Conservation (phyloP, 2,113 vertebrate species). For the Callocephalon fimbriatum region DNA sequence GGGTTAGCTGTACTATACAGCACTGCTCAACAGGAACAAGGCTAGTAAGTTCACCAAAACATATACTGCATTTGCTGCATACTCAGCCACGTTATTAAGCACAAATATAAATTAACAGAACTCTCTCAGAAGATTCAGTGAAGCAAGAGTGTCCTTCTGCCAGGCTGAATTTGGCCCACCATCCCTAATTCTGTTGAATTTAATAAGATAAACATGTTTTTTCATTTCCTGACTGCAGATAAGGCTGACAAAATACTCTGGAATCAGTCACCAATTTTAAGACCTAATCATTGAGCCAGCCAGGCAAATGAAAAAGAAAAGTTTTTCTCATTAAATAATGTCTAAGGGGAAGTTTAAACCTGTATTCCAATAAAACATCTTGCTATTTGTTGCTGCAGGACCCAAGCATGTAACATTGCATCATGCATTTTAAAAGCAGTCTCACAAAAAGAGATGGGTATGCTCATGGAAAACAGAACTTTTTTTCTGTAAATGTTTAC, state of each 20-base stretch:
- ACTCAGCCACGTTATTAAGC: background rate
- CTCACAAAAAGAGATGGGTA: background rate
- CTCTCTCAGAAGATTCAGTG: background rate
- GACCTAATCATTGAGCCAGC: background rate
- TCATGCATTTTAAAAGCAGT: background rate
- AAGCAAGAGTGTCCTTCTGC: background rate
- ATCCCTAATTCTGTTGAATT: background rate
- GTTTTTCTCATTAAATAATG: slow-evolving; percentile 1
- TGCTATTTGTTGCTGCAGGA: background rate
- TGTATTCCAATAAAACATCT: background rate
- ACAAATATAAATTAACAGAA: background rate
- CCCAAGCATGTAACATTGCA: background rate
- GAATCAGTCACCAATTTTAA: slow-evolving; percentile 14
- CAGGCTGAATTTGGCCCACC: slow-evolving; percentile 12
- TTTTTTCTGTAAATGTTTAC: background rate
- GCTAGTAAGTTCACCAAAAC: background rate
- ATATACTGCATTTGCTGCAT: background rate
- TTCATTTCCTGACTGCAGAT: slow-evolving; percentile 45
- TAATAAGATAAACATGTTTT: slow-evolving; percentile 9
- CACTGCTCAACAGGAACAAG: background rate
- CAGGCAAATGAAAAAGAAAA: background rate
- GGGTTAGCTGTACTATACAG: background rate
- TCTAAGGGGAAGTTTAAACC: background rate
- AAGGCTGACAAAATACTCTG: slow-evolving; percentile 25
- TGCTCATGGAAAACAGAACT: background rate